Conservation (phyloP, 2,888 invertebrate species). For the Pyralis farinalis region DNA sequence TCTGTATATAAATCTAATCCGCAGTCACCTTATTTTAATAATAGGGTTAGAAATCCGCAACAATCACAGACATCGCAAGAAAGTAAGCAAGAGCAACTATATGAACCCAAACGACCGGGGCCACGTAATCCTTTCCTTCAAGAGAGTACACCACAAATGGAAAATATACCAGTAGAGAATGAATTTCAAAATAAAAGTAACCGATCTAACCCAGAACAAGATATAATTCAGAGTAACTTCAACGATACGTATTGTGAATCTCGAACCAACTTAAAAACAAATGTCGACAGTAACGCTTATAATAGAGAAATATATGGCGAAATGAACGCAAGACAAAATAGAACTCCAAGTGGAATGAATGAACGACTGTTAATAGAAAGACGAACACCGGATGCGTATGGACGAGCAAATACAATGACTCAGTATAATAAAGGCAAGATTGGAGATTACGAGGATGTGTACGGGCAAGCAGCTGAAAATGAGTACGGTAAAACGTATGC, state of each 20-base stretch:
- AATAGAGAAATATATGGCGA: constrained; percentile 64
- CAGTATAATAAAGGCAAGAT: constrained; percentile 61
- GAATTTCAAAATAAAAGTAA: constrained; percentile 34
- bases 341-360: constrained; percentile 44
- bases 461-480: constrained; percentile 57
- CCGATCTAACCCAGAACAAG: constrained; percentile 31
- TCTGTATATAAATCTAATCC: constrained; percentile 63
- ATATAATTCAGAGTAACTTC: constrained; percentile 32
- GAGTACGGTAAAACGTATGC: constrained; percentile 77
- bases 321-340: constrained; percentile 41
- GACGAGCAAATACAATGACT: constrained; percentile 80
- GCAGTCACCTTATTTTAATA: constrained; percentile 74
- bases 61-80: constrained; percentile 40
- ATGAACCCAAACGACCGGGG: constrained; percentile 45
- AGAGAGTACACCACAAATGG: constrained; percentile 43
- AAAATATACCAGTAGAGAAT: constrained; percentile 36
- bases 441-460: constrained; percentile 91
- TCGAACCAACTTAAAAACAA: constrained; percentile 33
- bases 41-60: constrained; percentile 60
- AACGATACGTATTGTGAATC: constrained; percentile 44
- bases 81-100: constrained; percentile 48
- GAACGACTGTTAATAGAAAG: constrained; percentile 81
- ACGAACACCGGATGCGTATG: constrained; percentile 91
- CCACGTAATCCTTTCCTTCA: constrained; percentile 64
- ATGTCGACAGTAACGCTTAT: constrained; percentile 40